phyloP scores from a whole-genome alignment of 2,888 invertebrate genomes.

The Zonitis immaculata region DNA sequence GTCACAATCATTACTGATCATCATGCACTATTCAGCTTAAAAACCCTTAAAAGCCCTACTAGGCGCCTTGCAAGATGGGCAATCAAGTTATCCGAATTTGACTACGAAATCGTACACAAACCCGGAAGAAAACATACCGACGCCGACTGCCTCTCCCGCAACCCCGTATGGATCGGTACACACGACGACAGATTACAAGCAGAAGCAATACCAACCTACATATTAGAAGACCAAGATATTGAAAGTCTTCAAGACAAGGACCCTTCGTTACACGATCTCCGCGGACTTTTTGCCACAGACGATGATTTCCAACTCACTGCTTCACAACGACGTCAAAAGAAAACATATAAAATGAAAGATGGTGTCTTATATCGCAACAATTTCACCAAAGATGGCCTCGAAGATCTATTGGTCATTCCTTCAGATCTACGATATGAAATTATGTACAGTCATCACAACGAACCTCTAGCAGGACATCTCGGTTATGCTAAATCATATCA shows the following conservation, averaged over 20 bases:
- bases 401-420: slow-evolving; percentile 24
- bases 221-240: too few species aligned
- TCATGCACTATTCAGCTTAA: slow-evolving; percentile 12
- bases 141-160: neutral
- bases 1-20: slow-evolving; percentile 10
- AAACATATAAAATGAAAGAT: too few species aligned
- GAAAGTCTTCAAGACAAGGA: too few species aligned
- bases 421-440: slow-evolving; percentile 18
- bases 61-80: slow-evolving; percentile 11
- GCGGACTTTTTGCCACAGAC: too few species aligned
- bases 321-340: too few species aligned
- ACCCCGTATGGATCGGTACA: neutral
- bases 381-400: too few species aligned
- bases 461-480: slow-evolving; percentile 22
- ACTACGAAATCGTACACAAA: neutral
- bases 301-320: too few species aligned
- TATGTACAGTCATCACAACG: slow-evolving; percentile 19
- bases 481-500: slow-evolving; percentile 20
- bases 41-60: slow-evolving; percentile 7
- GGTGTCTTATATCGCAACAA: too few species aligned
- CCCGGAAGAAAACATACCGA: neutral
- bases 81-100: neutral
- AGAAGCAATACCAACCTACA: too few species aligned
- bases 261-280: too few species aligned
- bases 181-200: too few species aligned